phyloP scores from a whole-genome alignment of 2,113 vertebrate genomes.

The Cottus gobio region DNA sequence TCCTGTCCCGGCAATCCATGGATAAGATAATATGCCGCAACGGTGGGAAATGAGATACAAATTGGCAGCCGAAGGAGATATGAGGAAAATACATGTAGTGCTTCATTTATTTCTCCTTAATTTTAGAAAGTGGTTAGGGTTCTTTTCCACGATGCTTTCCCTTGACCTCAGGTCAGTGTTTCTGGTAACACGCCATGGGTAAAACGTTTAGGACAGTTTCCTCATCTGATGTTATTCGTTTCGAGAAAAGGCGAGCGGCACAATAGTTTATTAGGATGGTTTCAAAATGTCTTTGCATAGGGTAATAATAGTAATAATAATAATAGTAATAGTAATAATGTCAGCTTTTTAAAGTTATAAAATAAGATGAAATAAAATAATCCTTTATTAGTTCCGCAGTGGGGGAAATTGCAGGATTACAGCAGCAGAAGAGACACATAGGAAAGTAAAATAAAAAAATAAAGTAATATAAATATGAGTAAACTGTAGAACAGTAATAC shows the following conservation, averaged over 20 bases:
- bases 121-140: constrained; percentile 2
- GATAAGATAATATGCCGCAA: constrained; percentile 62
- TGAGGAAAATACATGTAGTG: constrained; percentile 7
- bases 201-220: background rate
- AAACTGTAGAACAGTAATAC: too few relatives aligned
- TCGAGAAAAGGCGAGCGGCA: background rate
- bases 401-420: too few relatives aligned
- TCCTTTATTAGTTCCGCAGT: too few relatives aligned
- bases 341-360: background rate
- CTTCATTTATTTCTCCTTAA: background rate
- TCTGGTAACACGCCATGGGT: background rate
- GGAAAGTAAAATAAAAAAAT: too few relatives aligned
- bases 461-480: too few relatives aligned
- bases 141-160: constrained; percentile 7
- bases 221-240: background rate
- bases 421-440: too few relatives aligned
- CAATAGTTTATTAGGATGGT: background rate
- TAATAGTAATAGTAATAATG: background rate
- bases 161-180: constrained; percentile 23
- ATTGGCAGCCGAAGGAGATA: background rate
- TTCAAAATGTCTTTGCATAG: background rate
- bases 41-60: constrained; percentile 59
- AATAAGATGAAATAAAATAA: too few relatives aligned
- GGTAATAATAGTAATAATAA: background rate
- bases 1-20: constrained; percentile 57